A percentile compares a stretch with the other conserved stretches of the same genome.
Evolutionary conservation across 2,113 vertebrate genomes (phyloP).

Genomic region (Varanus komodoensis): DNA sequence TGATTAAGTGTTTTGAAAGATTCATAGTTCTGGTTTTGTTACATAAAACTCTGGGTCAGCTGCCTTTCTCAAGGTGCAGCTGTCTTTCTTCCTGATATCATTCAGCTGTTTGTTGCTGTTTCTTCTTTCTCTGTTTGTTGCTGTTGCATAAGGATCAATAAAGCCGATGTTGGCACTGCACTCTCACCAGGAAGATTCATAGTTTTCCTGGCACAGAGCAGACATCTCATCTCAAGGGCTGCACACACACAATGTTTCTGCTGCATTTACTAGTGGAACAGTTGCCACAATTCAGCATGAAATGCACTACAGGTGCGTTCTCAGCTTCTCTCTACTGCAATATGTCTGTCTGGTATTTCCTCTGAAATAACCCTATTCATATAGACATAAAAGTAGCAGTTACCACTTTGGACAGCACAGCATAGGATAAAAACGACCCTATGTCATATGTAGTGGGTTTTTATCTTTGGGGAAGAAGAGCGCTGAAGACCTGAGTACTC

Average conservation of each 20-base stretch:
- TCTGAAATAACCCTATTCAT: not conserved
- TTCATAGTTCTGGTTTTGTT: not conserved
- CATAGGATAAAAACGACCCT: not conserved
- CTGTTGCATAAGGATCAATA: conserved; percentile 14
- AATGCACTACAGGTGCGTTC: not conserved
- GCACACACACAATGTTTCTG: not conserved
- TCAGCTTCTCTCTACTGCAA: not conserved
- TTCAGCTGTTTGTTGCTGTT: not conserved
- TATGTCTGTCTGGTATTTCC: not conserved
- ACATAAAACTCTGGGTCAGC: not conserved
- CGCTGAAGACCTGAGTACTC: not conserved
- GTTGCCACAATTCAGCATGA: not conserved
- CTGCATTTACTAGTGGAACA: not conserved
- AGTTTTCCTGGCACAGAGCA: not conserved
- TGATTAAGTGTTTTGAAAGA: not conserved
- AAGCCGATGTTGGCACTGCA: not conserved
- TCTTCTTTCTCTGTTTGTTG: not conserved
- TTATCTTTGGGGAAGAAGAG: not conserved
- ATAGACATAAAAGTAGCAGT: not conserved
- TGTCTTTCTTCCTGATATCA: not conserved
- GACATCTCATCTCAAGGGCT: not conserved
- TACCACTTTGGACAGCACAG: not conserved
- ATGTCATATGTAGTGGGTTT: not conserved
- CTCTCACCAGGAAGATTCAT: not conserved
- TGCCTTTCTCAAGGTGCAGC: not conserved